Evolutionary conservation across 2,888 invertebrate genomes (phyloP), one percentile per base, ranked within the genome.

Genomic region (Bombylius discolor): DNA sequence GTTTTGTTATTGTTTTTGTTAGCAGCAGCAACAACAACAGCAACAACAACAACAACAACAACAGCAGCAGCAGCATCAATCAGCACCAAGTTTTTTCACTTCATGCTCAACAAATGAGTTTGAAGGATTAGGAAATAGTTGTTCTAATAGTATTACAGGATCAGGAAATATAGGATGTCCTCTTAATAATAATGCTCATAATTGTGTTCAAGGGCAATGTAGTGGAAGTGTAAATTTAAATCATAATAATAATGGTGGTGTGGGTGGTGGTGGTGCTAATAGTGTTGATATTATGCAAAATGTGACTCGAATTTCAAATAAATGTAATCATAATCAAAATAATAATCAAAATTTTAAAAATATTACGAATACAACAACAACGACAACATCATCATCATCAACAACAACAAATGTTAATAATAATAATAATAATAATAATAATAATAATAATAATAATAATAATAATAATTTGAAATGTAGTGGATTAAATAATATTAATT

Each of bases 221-320:
- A 44, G 44, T 45, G 8, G 42, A 48, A 57, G 52, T 49, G 45
- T n/a, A 47, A 52, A 31, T 31, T 31, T 23, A 31, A 31, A 31
- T 7, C 6, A 5, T 48, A 12, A 12, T 48, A 32, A 13, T 48
- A 48, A 36, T 52, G 47, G 68, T 12, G 53, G 48, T 12, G 56
- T 48, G 7, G 66, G 63, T 12, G 57, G 52, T 42, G 64, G 63
- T 12, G 62, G 58, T 14, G 60, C 60, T 8, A 62, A 51, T 13
- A 57, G 55, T 33, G 52, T 60, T 13, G 58, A 56, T 12, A 55
- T 58, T 5, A 55, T 23, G 23, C 23, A 23, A 23, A 23, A 23
- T 23, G 23, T 23, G 23, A 23, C 23, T 23, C 23, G 23, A 23
- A 23, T 23, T 23, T 23, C 23, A 23, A 23, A 23, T 23, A 23